Evolutionary conservation across 2,113 vertebrate species (phyloP).

Genomic region (Campylomormyrus numenius): DNA sequence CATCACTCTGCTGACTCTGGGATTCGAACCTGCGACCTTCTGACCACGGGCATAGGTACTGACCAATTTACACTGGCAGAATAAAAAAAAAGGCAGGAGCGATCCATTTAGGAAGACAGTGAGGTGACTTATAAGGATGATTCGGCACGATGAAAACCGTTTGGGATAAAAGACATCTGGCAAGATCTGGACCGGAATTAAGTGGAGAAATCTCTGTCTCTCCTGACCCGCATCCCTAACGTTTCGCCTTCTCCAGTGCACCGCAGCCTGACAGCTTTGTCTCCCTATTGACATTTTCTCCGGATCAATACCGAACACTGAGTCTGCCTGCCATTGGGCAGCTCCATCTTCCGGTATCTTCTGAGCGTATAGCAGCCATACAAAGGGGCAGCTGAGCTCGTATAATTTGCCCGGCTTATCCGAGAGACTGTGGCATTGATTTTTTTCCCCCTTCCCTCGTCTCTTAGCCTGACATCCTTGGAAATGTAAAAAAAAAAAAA

Average conservation of each 20-base stretch:
- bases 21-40: neutral
- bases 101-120: neutral
- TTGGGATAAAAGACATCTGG: constrained; percentile 37
- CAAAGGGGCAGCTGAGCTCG: constrained; percentile 78
- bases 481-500: constrained; percentile 61
- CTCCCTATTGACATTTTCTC: constrained; percentile 61
- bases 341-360: constrained; percentile 72
- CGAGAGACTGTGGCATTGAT: constrained; percentile 81
- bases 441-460: constrained; percentile 58
- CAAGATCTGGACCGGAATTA: constrained; percentile 40
- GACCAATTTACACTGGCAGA: neutral
- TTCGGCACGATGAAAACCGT: neutral
- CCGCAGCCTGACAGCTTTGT: neutral
- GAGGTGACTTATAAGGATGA: constrained; percentile 39
- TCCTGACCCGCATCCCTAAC: constrained; percentile 47
- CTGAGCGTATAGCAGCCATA: constrained; percentile 77
- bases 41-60: neutral
- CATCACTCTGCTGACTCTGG: neutral
- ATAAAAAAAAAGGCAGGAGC: neutral
- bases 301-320: constrained; percentile 81
- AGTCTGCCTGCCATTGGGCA: constrained; percentile 72
- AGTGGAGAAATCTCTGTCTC: constrained; percentile 16
- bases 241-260: neutral
- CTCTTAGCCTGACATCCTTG: constrained; percentile 79
- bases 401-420: constrained; percentile 83